Percentiles rank a stretch among this genome's conserved stretches.
phyloP scores from a whole-genome alignment of 2,888 invertebrate species.

The Tetropium fuscum region DNA sequence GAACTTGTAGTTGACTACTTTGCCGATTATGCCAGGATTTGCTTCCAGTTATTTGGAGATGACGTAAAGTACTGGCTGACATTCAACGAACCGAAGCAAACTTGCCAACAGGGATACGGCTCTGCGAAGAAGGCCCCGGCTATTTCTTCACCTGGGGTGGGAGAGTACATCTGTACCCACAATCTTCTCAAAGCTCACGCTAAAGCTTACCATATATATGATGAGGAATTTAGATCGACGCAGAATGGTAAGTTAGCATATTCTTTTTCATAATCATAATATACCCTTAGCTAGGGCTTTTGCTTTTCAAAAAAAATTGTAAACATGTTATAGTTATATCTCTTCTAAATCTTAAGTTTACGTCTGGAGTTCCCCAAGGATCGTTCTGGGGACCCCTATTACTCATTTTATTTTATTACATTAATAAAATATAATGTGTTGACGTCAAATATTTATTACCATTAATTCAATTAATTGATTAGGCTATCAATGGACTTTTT shows the following conservation, averaged over 20 bases:
- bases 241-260: conserved; percentile 43
- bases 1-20: conserved; percentile 71
- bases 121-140: conserved; percentile 54
- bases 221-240: conserved; percentile 67
- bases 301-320: too few relatives aligned
- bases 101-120: conserved; percentile 49
- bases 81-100: conserved; percentile 66
- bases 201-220: conserved; percentile 72
- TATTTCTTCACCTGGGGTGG: conserved; percentile 64
- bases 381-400: too few relatives aligned
- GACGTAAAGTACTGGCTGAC: conserved; percentile 69
- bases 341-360: too few relatives aligned
- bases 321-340: too few relatives aligned
- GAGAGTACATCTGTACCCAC: conserved; percentile 74
- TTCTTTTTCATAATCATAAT: too few relatives aligned
- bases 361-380: too few relatives aligned
- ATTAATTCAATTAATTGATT: too few relatives aligned
- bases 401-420: too few relatives aligned
- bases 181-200: conserved; percentile 76
- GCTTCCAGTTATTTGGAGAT: conserved; percentile 63
- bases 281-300: too few relatives aligned
- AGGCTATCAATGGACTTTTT: background rate
- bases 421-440: too few relatives aligned
- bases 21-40: conserved; percentile 69
- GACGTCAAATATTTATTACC: too few relatives aligned